These are phyloP conservation scores for Melipona bicolor DNA, from an alignment of 2,888 invertebrate genomes.

Conservation along the genomic window DNA sequence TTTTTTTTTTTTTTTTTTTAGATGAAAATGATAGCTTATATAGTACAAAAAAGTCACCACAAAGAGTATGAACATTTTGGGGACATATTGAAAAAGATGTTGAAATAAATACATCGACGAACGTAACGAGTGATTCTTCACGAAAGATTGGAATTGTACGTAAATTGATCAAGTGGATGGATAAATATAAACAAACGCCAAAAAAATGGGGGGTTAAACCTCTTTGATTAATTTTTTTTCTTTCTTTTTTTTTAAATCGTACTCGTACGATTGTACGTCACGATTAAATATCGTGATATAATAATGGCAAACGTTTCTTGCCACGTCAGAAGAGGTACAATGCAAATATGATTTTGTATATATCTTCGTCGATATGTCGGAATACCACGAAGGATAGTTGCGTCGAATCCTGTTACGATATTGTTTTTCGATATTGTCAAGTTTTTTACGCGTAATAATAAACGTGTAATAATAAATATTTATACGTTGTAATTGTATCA, in stretches of 20 bases:
- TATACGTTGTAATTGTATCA: slow-evolving; percentile 36
- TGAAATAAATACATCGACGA: slow-evolving; percentile 61
- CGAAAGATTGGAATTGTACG: slow-evolving; percentile 2
- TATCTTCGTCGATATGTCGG: neutral
- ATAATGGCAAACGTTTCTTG: neutral
- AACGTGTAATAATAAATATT: slow-evolving; percentile 12
- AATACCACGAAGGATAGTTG: neutral
- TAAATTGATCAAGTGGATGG: slow-evolving; percentile 3
- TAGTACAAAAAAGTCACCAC: slow-evolving; percentile 76
- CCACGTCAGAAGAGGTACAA: slow-evolving; percentile 1
- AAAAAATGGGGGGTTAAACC: slow-evolving; percentile 21
- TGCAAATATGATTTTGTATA: slow-evolving; percentile 9
- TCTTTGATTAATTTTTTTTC: slow-evolving; percentile 38
- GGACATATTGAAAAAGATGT: slow-evolving; percentile 77
- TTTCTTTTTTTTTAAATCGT: slow-evolving; percentile 31
- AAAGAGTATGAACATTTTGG: slow-evolving; percentile 76
- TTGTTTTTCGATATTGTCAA: neutral
- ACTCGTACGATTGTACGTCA: slow-evolving; percentile 40
- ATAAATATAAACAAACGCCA: neutral
- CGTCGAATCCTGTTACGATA: slow-evolving; percentile 6
- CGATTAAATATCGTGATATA: slow-evolving; percentile 31
- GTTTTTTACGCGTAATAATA: slow-evolving; percentile 18
- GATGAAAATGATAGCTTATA: slow-evolving; percentile 79
- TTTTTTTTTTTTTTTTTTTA: slow-evolving; percentile 61
- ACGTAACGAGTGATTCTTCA: slow-evolving; percentile 4